A percentile compares a stretch with the other conserved stretches of the same genome.
phyloP scores from a whole-genome alignment of 2,113 vertebrate species.

The rabbit (Oryctolagus cuniculus) region DNA sequence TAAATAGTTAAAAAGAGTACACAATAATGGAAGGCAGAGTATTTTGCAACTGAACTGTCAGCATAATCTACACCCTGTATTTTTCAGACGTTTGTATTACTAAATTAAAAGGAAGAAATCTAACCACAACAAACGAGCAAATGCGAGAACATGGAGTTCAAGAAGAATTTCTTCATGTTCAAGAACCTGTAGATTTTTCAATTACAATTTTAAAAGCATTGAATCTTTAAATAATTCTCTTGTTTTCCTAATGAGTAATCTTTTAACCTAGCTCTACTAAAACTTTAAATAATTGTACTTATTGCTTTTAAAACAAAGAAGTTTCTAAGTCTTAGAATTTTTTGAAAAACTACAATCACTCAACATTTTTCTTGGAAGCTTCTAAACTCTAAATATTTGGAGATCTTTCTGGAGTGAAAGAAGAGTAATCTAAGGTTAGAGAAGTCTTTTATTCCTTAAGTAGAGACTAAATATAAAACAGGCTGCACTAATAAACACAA shows the following conservation, averaged over 20 bases:
- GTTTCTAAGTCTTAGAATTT: background rate
- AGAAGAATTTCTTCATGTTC: background rate
- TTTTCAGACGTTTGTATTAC: background rate
- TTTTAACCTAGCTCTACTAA: background rate
- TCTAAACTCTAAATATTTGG: constrained; percentile 41
- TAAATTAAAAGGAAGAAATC: background rate
- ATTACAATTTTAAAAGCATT: background rate
- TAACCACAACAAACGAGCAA: background rate
- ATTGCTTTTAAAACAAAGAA: background rate
- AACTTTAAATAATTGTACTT: background rate
- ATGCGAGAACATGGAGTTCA: background rate
- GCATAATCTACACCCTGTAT: background rate
- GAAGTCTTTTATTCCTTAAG: background rate
- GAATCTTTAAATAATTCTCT: background rate
- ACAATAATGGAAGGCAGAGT: background rate
- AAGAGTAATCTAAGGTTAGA: background rate
- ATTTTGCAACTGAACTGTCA: background rate
- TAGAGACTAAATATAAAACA: background rate
- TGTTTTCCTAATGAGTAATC: background rate
- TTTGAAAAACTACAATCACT: background rate
- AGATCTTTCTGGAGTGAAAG: background rate
- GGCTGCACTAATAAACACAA: background rate
- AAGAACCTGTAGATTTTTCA: background rate
- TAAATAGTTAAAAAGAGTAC: background rate
- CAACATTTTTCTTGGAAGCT: background rate